These are phyloP conservation scores for Coregonus suidteri DNA, from an alignment of 2,797 vertebrate species.

Conservation along the genomic window DNA sequence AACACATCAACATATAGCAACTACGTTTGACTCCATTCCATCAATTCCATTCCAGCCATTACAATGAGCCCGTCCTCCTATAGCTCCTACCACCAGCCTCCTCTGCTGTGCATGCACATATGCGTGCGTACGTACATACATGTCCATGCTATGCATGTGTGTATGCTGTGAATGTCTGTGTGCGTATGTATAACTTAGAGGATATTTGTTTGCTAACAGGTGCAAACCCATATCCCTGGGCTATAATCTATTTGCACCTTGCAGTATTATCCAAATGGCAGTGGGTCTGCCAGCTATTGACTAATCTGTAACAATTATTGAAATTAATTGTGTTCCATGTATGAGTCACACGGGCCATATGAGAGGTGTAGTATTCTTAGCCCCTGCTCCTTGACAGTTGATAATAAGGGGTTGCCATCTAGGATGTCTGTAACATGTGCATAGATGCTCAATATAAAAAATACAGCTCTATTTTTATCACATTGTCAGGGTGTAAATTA, in stretches of 20 bases:
- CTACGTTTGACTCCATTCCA: no score
- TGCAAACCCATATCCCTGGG: background rate
- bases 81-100: no score
- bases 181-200: background rate
- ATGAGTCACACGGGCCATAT: background rate
- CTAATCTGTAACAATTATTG: background rate
- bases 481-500: no score
- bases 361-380: background rate
- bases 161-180: background rate
- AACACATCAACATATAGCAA: no score
- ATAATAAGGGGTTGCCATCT: background rate
- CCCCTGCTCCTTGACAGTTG: background rate
- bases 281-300: background rate
- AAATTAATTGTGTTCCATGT: constrained; percentile 6
- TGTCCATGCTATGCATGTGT: no score
- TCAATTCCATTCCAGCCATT: no score
- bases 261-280: background rate
- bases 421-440: no score
- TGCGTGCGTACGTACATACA: no score
- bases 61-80: no score
- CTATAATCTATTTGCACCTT: background rate
- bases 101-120: no score
- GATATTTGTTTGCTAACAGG: background rate
- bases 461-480: no score
- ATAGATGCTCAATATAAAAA: no score